Conservation (phyloP, 2,113 vertebrate species). For the Rhombomys opimus region DNA sequence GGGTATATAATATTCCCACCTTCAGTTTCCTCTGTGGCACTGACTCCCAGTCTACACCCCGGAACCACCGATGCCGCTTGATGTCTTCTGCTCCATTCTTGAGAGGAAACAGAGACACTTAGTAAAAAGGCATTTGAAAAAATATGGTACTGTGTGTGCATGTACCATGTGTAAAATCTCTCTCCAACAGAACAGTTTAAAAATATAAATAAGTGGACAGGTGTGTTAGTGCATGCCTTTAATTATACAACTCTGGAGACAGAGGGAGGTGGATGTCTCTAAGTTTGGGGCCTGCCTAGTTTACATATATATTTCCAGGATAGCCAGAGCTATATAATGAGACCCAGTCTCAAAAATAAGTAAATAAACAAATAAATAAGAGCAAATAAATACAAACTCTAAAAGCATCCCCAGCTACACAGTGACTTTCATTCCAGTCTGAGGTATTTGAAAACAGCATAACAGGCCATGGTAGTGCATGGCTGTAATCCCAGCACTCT, state of each 20-base stretch:
- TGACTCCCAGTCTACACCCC: constrained; percentile 95
- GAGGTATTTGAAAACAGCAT: background rate
- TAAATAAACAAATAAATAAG: too few species aligned
- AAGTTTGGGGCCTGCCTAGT: background rate
- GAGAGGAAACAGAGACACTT: background rate
- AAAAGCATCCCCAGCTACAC: background rate
- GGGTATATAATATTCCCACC: constrained; percentile 74
- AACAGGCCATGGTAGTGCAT: background rate
- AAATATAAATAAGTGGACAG: background rate
- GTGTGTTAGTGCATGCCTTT: background rate
- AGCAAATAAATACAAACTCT: background rate
- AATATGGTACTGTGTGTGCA: background rate
- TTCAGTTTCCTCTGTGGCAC: constrained; percentile 92
- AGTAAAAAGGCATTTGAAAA: background rate
- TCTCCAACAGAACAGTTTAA: background rate
- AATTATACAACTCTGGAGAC: background rate
- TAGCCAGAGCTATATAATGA: background rate
- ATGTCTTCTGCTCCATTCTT: constrained; percentile 97
- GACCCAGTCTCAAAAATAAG: background rate
- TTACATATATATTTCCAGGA: background rate
- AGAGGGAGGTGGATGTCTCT: background rate
- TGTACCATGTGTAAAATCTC: background rate
- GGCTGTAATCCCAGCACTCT: too few species aligned
- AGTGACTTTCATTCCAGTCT: background rate
- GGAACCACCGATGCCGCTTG: constrained; percentile 97